These are phyloP conservation scores for Lepidothrix coronata DNA, from an alignment of 2,113 vertebrate genomes.

Conservation along the genomic window DNA sequence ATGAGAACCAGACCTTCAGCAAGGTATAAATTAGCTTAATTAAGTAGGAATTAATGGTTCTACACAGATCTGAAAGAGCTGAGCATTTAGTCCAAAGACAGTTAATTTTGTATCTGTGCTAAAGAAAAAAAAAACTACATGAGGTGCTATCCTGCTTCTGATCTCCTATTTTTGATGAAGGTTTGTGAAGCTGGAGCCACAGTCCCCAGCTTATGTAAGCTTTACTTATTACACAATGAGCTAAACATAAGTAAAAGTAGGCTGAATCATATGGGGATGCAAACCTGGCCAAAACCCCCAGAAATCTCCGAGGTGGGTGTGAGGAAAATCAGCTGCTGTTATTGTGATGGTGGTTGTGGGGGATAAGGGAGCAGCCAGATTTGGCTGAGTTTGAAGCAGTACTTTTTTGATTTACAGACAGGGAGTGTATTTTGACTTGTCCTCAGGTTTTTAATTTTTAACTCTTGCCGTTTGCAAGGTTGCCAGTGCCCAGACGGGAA, in stretches of 20 bases:
- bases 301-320: slow-evolving; percentile 62
- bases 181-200: slow-evolving; percentile 48
- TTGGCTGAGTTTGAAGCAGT: not conserved
- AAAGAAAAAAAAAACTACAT: not conserved
- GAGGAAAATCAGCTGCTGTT: slow-evolving; percentile 67
- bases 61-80: not conserved
- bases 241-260: slow-evolving; percentile 69
- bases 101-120: not conserved
- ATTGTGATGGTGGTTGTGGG: slow-evolving; percentile 36
- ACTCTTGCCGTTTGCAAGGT: slow-evolving; percentile 24
- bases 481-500: not conserved
- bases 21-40: slow-evolving; percentile 14
- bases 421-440: slow-evolving; percentile 23
- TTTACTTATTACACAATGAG: slow-evolving; percentile 56
- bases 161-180: slow-evolving; percentile 53
- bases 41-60: not conserved
- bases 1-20: not conserved
- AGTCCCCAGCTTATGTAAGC: slow-evolving; percentile 51
- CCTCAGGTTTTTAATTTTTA: slow-evolving; percentile 42
- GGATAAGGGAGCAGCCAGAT: slow-evolving; percentile 35
- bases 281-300: slow-evolving; percentile 64
- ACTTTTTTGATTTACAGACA: slow-evolving; percentile 19
- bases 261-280: slow-evolving; percentile 64
- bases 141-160: slow-evolving; percentile 5
- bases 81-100: not conserved